Conservation (phyloP, 2,888 invertebrate genomes). For the Philaethria dido region DNA sequence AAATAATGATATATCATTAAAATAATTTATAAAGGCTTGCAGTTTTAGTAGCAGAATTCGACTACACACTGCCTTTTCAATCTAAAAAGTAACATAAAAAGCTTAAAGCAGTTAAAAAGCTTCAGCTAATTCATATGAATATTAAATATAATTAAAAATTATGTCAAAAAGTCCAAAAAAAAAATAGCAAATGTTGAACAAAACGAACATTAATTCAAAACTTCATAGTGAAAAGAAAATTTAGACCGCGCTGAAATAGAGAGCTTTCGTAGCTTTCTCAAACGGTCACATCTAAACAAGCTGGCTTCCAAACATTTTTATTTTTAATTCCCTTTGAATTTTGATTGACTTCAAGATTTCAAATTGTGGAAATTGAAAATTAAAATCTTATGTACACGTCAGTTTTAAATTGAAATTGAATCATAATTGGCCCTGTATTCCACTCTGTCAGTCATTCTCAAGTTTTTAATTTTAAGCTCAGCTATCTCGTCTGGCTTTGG, state of each 20-base stretch:
- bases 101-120: not conserved
- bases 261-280: conserved; percentile 25
- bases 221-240: conserved; percentile 5
- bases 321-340: conserved; percentile 7
- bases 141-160: too few relatives aligned
- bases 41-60: not conserved
- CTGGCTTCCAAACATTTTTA: conserved; percentile 23
- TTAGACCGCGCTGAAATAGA: conserved; percentile 22
- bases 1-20: not conserved
- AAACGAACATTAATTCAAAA: conserved; percentile 1
- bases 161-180: too few relatives aligned
- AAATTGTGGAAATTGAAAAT: not conserved
- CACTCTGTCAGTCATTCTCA: not conserved
- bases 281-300: conserved; percentile 31
- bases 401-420: not conserved
- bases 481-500: not conserved
- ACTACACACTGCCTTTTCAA: not conserved
- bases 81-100: not conserved
- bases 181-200: not conserved
- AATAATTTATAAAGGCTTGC: not conserved
- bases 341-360: conserved; percentile 22
- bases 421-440: not conserved
- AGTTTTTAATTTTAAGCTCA: conserved; percentile 1
- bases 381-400: not conserved
- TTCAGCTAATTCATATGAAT: too few relatives aligned